A percentile compares a stretch with the other conserved stretches of the same genome.
Conservation (phyloP, 2,113 vertebrate species). For the Hyperoodon ampullatus region DNA sequence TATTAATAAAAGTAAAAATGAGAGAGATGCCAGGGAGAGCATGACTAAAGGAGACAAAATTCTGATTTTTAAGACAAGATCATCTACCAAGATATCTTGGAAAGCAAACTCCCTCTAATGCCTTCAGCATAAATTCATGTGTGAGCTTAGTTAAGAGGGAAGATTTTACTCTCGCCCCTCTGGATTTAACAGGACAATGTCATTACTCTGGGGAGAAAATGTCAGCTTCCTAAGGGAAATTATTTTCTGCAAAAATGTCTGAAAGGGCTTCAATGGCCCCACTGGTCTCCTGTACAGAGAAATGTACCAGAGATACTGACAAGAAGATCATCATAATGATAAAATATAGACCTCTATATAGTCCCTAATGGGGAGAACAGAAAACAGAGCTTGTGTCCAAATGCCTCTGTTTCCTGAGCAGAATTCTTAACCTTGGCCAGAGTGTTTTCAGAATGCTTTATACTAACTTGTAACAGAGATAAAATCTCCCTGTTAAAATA, state of each 20-base stretch:
- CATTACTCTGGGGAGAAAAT: background rate
- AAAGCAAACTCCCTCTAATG: background rate
- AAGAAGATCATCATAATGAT: constrained; percentile 43
- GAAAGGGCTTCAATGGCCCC: background rate
- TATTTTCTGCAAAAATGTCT: background rate
- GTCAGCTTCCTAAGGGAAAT: constrained; percentile 8
- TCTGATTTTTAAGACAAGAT: background rate
- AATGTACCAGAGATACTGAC: background rate
- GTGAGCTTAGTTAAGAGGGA: background rate
- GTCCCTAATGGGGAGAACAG: background rate
- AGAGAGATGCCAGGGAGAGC: background rate
- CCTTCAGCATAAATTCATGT: background rate
- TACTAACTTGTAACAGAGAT: constrained; percentile 66
- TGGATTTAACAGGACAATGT: background rate
- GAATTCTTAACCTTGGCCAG: constrained; percentile 68
- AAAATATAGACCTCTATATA: background rate
- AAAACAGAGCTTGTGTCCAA: background rate
- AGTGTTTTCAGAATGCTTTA: constrained; percentile 51
- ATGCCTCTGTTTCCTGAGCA: constrained; percentile 35
- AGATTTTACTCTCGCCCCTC: background rate
- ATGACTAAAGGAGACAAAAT: background rate
- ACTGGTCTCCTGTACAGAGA: background rate
- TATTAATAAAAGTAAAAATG: background rate
- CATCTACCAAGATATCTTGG: background rate
- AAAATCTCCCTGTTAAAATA: constrained; percentile 77